Evolutionary conservation across 1,140 invertebrate genomes (phyloP).

Genomic region (Anoplolepis gracilipes): DNA sequence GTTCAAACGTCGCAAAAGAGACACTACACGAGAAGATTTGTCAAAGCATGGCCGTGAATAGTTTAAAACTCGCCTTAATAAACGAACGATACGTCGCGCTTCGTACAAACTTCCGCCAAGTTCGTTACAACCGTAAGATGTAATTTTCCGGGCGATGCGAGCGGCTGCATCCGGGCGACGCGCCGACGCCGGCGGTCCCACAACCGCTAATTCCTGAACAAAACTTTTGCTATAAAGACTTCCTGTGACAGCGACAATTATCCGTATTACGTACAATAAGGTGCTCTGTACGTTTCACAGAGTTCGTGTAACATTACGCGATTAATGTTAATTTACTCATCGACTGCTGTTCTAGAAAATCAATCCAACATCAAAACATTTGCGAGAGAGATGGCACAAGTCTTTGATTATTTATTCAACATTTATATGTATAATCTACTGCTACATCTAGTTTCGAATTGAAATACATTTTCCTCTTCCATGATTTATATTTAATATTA

Average conservation of each 20-base stretch:
- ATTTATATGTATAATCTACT: not conserved
- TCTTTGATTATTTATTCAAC: not conserved
- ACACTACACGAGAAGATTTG: constrained; percentile 50
- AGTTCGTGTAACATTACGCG: not conserved
- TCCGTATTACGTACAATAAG: constrained; percentile 52
- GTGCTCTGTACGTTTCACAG: constrained; percentile 13
- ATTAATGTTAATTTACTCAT: constrained; percentile 35
- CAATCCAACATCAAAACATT: not conserved
- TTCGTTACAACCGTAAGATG: constrained; percentile 64
- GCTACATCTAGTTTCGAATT: not conserved
- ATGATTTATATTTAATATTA: not conserved
- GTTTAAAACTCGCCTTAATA: constrained; percentile 58
- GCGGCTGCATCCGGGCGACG: constrained; percentile 36
- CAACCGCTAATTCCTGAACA: constrained; percentile 59
- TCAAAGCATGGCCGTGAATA: constrained; percentile 45
- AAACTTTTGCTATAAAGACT: constrained; percentile 64
- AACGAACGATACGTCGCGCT: constrained; percentile 62
- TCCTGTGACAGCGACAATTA: constrained; percentile 60
- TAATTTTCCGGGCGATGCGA: constrained; percentile 60
- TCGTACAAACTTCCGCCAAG: constrained; percentile 59
- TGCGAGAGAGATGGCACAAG: not conserved
- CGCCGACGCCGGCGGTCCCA: not conserved
- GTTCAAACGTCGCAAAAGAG: constrained; percentile 39
- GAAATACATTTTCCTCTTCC: not conserved
- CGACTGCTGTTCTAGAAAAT: not conserved